Conservation (phyloP, 2,113 vertebrate genomes). For the Columba livia region DNA sequence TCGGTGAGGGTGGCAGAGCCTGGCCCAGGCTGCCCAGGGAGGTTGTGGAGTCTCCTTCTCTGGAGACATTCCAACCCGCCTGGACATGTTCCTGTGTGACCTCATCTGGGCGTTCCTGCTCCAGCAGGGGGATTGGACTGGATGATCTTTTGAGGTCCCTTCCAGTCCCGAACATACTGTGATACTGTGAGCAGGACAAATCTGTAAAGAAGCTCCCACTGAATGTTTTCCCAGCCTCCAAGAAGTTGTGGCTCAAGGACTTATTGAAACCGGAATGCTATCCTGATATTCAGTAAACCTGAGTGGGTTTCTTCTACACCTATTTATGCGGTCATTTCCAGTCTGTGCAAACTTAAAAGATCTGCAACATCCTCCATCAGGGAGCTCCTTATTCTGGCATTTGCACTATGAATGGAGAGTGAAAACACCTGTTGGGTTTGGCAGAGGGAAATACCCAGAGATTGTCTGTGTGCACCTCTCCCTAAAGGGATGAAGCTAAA, state of each 20-base stretch:
- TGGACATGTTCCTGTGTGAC: too few species aligned
- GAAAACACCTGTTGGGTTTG: background rate
- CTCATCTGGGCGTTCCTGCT: too few species aligned
- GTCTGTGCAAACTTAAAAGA: background rate
- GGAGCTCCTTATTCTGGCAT: background rate
- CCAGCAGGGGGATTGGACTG: too few species aligned
- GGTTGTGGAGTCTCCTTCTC: too few species aligned
- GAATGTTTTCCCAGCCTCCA: background rate
- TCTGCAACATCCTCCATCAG: background rate
- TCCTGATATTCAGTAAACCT: background rate
- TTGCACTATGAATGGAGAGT: background rate
- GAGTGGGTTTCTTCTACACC: background rate
- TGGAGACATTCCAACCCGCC: too few species aligned
- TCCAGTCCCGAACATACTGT: too few species aligned
- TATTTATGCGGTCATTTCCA: background rate
- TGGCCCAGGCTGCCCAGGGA: too few species aligned
- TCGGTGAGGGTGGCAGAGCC: too few species aligned
- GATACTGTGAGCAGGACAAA: background rate
- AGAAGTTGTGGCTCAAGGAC: background rate
- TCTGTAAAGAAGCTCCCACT: background rate
- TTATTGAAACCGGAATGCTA: background rate
- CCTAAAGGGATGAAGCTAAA: background rate
- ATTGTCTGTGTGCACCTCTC: background rate
- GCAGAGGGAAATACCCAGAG: background rate
- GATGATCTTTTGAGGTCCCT: too few species aligned